Conservation (phyloP, 1,140 invertebrate genomes). For the Piezodorus guildinii region DNA sequence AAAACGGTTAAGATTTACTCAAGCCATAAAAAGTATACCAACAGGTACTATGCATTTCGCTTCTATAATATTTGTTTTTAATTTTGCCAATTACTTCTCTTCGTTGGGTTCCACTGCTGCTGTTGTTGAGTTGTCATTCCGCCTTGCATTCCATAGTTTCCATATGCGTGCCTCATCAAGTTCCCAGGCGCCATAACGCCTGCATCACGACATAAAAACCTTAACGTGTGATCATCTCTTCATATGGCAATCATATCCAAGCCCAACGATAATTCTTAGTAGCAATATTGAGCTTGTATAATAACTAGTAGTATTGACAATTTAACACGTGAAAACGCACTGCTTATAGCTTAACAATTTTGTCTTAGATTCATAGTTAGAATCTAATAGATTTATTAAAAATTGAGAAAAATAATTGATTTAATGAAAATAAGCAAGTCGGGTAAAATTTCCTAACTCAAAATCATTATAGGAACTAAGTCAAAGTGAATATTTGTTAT, state of each 20-base stretch:
- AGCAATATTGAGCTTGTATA: conserved; percentile 11
- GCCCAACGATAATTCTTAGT: conserved; percentile 4
- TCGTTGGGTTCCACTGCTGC: conserved; percentile 46
- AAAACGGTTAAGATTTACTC: conserved; percentile 6
- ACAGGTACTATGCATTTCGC: conserved; percentile 13
- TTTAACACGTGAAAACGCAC: conserved; percentile 4
- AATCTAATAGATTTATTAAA: neutral
- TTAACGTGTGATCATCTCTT: conserved; percentile 9
- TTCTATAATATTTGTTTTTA: conserved; percentile 10
- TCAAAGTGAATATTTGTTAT: conserved; percentile 5
- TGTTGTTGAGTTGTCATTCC: conserved; percentile 43
- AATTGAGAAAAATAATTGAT: neutral
- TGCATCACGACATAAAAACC: conserved; percentile 28
- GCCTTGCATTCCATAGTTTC: conserved; percentile 43
- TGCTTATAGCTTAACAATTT: neutral
- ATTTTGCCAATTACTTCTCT: conserved; percentile 38
- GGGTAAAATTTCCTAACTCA: neutral
- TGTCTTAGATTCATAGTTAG: neutral
- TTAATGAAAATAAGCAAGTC: neutral
- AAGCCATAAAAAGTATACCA: conserved; percentile 16
- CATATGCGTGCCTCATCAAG: conserved; percentile 47
- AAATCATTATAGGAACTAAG: conserved; percentile 15
- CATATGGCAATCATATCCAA: neutral
- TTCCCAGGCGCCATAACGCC: conserved; percentile 40
- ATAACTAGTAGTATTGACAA: neutral